Base-by-base conservation (phyloP, 2,113 vertebrate species). In the Microtus ochrogaster region DNA sequence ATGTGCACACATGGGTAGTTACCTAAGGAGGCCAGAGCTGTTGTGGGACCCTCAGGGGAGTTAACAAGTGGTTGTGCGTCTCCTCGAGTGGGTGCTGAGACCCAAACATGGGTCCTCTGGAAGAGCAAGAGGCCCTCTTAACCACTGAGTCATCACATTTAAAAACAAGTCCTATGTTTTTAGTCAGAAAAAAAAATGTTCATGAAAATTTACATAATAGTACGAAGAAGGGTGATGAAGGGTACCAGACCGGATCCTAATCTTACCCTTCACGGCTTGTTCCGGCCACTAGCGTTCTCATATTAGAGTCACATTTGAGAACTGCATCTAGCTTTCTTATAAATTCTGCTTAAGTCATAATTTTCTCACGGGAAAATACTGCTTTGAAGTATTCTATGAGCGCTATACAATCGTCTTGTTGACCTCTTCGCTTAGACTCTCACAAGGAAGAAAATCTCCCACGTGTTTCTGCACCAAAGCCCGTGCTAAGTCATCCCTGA, bases 321-420 rank as follows among this genome's bases (percentile, higher is more conserved):
- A 77, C 36, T 74, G 21, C 36, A 10, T 44, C 63, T 73, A 26
- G 78, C 72, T 70, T 41, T 87, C 39, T 79, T 66, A 26, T 5
- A 66, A 63, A 86, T 90, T 78, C 58, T 83, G n/a, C 7, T 36
- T 90, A 95, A 96, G 33, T 21, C 63, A 83, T 78, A 30, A 47
- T 63, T 30, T 41, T 74, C 73, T 83, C 52, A 88, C 24, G 33
- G 52, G 28, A 92, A 92, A 92, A 52, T 17, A 19, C 55, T n/a
- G 30, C 22, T 83, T 90, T 12, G 36, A 90, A 79, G 66, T 52
- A 47, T 17, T 58, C n/a, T 76, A 36, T 77, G 55, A 47, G 28
- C 13, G 9, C 47, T 44, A 83, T 87, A 72, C 70, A 78, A 52
- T 41, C 76, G 81, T 77, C 61, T 16, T 68, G 4, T 63, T 73